phyloP scores from a whole-genome alignment of 2,888 invertebrate species.

The Apeira syringaria region DNA sequence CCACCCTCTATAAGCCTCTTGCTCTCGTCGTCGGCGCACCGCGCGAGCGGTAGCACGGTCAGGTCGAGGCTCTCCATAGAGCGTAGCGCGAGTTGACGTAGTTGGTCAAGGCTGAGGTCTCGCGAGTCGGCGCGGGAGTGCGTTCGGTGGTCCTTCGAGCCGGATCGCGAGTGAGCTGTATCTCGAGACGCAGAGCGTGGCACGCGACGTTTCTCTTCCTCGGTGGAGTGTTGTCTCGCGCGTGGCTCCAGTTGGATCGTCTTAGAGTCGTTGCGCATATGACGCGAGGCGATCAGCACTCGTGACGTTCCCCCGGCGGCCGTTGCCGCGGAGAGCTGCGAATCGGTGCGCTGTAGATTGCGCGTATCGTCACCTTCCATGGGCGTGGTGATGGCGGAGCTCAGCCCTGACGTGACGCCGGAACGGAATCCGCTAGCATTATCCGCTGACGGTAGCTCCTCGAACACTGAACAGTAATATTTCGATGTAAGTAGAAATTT shows the following conservation, averaged over 20 bases:
- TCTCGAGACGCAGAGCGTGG: slow-evolving; percentile 80
- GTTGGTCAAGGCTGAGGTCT: slow-evolving; percentile 73
- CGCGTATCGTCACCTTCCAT: slow-evolving; percentile 45
- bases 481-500: too few species aligned
- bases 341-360: slow-evolving; percentile 68
- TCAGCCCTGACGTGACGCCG: slow-evolving; percentile 63
- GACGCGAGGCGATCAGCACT: slow-evolving; percentile 78
- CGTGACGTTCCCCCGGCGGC: slow-evolving; percentile 53
- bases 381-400: slow-evolving; percentile 68
- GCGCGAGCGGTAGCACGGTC: slow-evolving; percentile 61
- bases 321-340: slow-evolving; percentile 62
- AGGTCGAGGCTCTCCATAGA: slow-evolving; percentile 76
- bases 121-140: slow-evolving; percentile 82
- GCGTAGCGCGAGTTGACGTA: slow-evolving; percentile 71
- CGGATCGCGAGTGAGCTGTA: slow-evolving; percentile 7
- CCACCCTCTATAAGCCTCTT: slow-evolving; percentile 71
- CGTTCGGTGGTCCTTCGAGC: too few species aligned
- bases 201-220: slow-evolving; percentile 48
- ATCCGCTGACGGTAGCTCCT: slow-evolving; percentile 86
- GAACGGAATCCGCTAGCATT: slow-evolving; percentile 77
- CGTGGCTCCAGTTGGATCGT: slow-evolving; percentile 85
- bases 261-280: slow-evolving; percentile 85
- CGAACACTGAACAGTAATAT: slow-evolving; percentile 85
- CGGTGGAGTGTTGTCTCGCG: slow-evolving; percentile 68
- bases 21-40: slow-evolving; percentile 71